Evolutionary conservation across 2,888 invertebrate species (phyloP).

Genomic region (Pterostichus madidus): DNA sequence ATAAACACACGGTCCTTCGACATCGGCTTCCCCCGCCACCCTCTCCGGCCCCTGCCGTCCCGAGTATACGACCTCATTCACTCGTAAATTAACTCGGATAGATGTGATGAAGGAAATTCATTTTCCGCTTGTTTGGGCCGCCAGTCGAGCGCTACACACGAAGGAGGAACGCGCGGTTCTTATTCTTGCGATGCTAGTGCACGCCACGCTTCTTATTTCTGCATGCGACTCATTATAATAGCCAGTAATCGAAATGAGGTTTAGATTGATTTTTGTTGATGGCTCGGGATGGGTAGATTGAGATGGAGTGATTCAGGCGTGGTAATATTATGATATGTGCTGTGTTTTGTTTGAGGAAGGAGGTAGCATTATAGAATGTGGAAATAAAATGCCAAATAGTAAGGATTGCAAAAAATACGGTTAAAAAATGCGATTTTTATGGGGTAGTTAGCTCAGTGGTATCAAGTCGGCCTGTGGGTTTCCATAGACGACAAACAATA

Average conservation of each 20-base stretch:
- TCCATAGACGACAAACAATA: too few relatives aligned
- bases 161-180: neutral
- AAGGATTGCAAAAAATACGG: too few relatives aligned
- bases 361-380: too few relatives aligned
- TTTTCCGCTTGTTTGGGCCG: conserved; percentile 78
- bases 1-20: conserved; percentile 55
- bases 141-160: conserved; percentile 73
- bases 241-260: conserved; percentile 11
- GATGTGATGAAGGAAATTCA: conserved; percentile 76
- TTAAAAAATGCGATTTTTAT: too few relatives aligned
- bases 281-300: neutral
- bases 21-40: neutral
- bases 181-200: too few relatives aligned
- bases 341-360: too few relatives aligned
- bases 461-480: too few relatives aligned
- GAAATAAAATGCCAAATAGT: too few relatives aligned
- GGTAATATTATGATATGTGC: too few relatives aligned
- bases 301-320: too few relatives aligned
- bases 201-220: conserved; percentile 1
- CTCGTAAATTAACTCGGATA: conserved; percentile 66
- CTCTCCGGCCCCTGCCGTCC: too few relatives aligned
- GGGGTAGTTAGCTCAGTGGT: too few relatives aligned
- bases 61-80: conserved; percentile 66
- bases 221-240: conserved; percentile 26
- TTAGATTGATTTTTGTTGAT: conserved; percentile 23